Base-by-base conservation (phyloP, 2,888 invertebrate species). In the Campoletis raptor region DNA sequence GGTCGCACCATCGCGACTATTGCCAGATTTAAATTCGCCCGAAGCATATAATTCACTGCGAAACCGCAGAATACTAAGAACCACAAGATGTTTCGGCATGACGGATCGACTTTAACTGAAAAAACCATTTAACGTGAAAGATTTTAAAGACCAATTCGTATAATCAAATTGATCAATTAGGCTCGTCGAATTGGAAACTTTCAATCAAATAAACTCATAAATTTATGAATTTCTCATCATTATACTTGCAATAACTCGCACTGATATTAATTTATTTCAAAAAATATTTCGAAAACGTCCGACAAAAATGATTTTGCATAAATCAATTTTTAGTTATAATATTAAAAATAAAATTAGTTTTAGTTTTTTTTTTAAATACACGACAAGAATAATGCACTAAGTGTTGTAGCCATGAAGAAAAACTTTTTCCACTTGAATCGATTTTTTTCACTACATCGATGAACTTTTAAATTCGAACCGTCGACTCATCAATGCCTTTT, bases 11-110 rank as follows among this genome's bases (percentile, higher is more conserved):
- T 97, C 69, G 96, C 96, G 72, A 97, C 96, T 89, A 97, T 96
- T 36, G 96, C 96, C 78, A 97, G 96, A 91, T 96, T 97, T 81
- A 97, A 93, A 93, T 96, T 96, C 80, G 96, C 96, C 40, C 96
- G 94, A 24, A 96, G 94, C 96, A 96, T 96, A 91, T 97, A 97
- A 93, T 97, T 96, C 74, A 96, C 95, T 7, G 96, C 96, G 90
- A 97, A 96, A 18, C 96, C 97, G 81, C 95, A 94, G 92, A 97
- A 96, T 2, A 95, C 95, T 90, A 96, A 92, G 89, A 95, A 95
- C 97, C 97, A 97, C 18, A 97, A 93, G 18, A 96, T 95, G 54
- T 92, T 91, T 77, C 94, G 92, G 80, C 94, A 94, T 82, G 93
- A 92, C 45, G 94, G 80, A 76, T 92, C 90, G 85, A 92, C 90